A percentile compares a stretch with the other conserved stretches of the same genome.
Evolutionary conservation across 2,797 vertebrate genomes (phyloP).

Genomic region (Lacerta agilis): DNA sequence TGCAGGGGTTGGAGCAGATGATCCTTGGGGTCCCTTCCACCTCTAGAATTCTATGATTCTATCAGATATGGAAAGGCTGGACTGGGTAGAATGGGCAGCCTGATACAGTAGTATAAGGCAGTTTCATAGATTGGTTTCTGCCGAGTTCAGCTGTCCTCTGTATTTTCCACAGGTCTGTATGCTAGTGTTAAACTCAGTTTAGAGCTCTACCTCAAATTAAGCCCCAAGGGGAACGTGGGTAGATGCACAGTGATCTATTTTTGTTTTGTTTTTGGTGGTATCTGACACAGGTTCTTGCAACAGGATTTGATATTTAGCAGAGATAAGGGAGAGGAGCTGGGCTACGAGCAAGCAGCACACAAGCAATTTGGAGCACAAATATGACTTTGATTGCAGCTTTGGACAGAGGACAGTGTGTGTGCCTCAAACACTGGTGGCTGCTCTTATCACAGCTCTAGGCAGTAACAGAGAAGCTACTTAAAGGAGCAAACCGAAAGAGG

Average conservation of each 20-base stretch:
- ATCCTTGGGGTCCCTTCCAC: too few relatives aligned
- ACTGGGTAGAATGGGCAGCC: not conserved
- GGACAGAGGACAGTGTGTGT: slow-evolving; percentile 16
- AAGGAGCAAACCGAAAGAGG: slow-evolving; percentile 42
- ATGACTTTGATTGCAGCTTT: not conserved
- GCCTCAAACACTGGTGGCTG: slow-evolving; percentile 25
- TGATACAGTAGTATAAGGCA: not conserved
- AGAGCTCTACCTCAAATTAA: not conserved
- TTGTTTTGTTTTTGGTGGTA: fast-evolving
- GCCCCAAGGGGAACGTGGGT: not conserved
- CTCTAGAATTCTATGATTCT: too few relatives aligned
- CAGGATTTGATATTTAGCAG: not conserved
- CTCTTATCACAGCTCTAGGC: slow-evolving; percentile 14
- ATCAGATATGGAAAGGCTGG: not conserved
- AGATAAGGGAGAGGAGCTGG: not conserved
- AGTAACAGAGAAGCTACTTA: slow-evolving; percentile 29
- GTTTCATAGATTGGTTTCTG: not conserved
- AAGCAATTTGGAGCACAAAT: not conserved
- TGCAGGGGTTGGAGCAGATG: too few relatives aligned
- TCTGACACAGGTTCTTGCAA: fast-evolving
- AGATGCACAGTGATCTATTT: not conserved
- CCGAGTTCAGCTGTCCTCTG: not conserved
- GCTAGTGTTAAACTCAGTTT: not conserved
- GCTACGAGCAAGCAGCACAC: not conserved
- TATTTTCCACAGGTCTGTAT: not conserved